Evolutionary conservation across 2,797 vertebrate species (phyloP).

Genomic region (Echiichthys vipera): DNA sequence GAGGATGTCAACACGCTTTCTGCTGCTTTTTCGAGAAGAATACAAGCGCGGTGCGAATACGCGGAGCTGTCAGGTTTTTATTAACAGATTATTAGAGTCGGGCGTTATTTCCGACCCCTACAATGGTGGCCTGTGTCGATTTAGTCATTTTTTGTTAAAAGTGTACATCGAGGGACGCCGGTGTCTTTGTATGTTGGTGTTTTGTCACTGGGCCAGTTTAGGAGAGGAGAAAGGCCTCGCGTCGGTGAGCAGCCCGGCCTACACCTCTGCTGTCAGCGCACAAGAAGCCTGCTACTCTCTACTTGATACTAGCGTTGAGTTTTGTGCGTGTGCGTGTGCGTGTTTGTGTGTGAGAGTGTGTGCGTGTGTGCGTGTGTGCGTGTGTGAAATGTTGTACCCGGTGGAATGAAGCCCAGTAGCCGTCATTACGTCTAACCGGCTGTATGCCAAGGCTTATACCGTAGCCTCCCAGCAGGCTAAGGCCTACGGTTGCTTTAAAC

Average conservation of each 20-base stretch:
- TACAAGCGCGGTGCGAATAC: background rate
- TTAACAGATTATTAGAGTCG: constrained; percentile 27
- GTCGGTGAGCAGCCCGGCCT: constrained; percentile 23
- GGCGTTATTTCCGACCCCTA: background rate
- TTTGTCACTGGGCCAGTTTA: constrained; percentile 1
- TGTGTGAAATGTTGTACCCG: background rate
- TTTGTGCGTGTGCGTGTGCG: too few relatives aligned
- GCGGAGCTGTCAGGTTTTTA: background rate
- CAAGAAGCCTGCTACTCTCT: background rate
- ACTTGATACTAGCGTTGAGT: background rate
- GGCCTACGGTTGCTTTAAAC: too few relatives aligned
- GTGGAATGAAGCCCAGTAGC: too few relatives aligned
- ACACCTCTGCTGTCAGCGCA: background rate
- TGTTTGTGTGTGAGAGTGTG: too few relatives aligned
- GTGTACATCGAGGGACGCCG: background rate
- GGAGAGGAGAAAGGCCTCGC: constrained; percentile 39
- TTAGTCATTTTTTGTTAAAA: background rate
- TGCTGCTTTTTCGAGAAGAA: background rate
- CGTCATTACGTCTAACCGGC: too few relatives aligned
- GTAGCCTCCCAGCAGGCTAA: too few relatives aligned
- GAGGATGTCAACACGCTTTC: background rate
- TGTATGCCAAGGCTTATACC: too few relatives aligned
- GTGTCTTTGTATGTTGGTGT: background rate
- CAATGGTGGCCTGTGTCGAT: constrained; percentile 28
- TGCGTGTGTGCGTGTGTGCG: too few relatives aligned